Percentiles rank a stretch among this genome's conserved stretches.
These are phyloP conservation scores for Lampris incognitus DNA, from an alignment of 2,113 vertebrate species.

Conservation along the genomic window DNA sequence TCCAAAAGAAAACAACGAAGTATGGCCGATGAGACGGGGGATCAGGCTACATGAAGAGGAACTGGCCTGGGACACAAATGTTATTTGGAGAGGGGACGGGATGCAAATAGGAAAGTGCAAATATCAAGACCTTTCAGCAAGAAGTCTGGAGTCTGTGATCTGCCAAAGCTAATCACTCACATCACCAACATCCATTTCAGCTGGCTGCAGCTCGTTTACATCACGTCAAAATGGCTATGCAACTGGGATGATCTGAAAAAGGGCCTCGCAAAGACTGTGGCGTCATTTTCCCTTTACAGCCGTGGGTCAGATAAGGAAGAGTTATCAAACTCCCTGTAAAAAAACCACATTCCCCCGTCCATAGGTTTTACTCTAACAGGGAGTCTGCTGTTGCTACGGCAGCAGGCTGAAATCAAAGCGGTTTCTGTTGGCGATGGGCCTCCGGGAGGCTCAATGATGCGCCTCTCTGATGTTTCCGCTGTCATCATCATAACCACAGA, in stretches of 20 bases:
- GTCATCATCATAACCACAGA: conserved; percentile 64
- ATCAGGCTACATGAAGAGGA: not conserved
- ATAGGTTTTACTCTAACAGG: conserved; percentile 35
- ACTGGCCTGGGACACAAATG: no score
- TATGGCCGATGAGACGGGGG: conserved; percentile 28
- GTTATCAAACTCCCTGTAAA: conserved; percentile 67
- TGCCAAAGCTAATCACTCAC: no score
- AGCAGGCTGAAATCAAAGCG: conserved; percentile 72
- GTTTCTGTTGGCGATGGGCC: conserved; percentile 54
- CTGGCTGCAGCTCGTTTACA: conserved; percentile 2
- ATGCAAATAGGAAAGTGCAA: no score
- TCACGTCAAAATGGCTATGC: conserved; percentile 1
- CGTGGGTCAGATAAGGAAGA: conserved; percentile 44
- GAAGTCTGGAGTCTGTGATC: not conserved
- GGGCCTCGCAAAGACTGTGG: conserved; percentile 28
- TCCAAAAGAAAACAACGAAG: conserved; percentile 27
- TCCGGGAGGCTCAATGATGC: conserved; percentile 57
- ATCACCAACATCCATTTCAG: not conserved
- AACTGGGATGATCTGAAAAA: not conserved
- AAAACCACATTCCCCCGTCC: conserved; percentile 48
- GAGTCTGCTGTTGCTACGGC: conserved; percentile 73
- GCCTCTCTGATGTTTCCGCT: conserved; percentile 67
- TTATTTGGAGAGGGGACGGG: no score
- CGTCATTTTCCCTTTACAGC: conserved; percentile 27
- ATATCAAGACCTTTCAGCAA: not conserved